A percentile compares a stretch with the other conserved stretches of the same genome.
Evolutionary conservation across 2,797 vertebrate species (phyloP).

Genomic region (Coccyzus lansbergi): DNA sequence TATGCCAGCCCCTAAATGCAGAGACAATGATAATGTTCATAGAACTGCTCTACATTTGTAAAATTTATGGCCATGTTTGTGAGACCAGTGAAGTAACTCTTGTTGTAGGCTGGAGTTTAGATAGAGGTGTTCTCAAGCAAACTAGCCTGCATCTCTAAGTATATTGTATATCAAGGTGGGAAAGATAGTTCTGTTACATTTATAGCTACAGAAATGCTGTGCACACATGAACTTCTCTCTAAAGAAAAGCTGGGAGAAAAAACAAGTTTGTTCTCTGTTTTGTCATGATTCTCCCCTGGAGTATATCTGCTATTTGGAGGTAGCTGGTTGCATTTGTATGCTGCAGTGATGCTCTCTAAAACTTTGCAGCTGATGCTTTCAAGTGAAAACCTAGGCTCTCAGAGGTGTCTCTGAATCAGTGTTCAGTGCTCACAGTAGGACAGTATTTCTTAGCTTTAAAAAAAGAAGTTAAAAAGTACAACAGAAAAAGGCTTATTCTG

Average conservation of each 20-base stretch:
- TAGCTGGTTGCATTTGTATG: background rate
- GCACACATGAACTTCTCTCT: accelerated
- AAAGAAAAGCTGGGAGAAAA: background rate
- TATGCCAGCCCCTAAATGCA: background rate
- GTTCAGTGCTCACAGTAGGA: background rate
- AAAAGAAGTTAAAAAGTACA: background rate
- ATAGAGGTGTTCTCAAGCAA: background rate
- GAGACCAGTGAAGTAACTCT: background rate
- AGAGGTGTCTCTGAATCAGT: background rate
- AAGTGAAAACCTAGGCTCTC: background rate
- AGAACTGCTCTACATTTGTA: background rate
- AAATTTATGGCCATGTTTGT: background rate
- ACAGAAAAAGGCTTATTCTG: background rate
- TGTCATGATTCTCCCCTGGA: background rate
- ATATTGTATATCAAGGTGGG: background rate
- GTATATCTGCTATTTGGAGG: background rate
- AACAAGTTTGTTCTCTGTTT: accelerated
- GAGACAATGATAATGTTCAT: background rate
- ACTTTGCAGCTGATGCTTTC: background rate
- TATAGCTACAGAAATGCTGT: background rate
- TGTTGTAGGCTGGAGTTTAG: background rate
- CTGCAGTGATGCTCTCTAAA: background rate
- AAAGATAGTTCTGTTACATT: background rate
- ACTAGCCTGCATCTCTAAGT: background rate
- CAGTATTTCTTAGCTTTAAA: background rate